Evolutionary conservation across 2,888 invertebrate genomes (phyloP).

Genomic region (Tinea semifulvella): DNA sequence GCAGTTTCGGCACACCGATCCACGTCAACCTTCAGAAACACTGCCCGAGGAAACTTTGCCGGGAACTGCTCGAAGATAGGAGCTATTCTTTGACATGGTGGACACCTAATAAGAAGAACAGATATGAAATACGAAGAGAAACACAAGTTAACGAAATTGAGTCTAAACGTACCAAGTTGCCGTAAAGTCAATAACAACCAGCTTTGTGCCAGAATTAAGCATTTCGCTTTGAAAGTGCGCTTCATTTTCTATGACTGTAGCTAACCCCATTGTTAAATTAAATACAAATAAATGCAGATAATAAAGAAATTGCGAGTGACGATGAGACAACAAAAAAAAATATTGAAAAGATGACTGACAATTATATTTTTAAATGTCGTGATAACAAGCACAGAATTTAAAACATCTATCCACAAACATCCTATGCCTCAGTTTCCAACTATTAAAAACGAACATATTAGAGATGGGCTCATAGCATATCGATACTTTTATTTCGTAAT

Average conservation of each 20-base stretch:
- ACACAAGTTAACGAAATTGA: conserved; percentile 10
- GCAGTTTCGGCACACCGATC: conserved; percentile 93
- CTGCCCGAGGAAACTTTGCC: conserved; percentile 84
- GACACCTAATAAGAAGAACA: conserved; percentile 75
- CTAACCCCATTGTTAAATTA: conserved; percentile 58
- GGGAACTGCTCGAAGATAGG: conserved; percentile 92
- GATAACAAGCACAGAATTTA: no score
- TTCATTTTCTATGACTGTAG: conserved; percentile 76
- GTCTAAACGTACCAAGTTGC: conserved; percentile 80
- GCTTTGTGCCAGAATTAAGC: conserved; percentile 82
- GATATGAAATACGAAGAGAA: conserved; percentile 17
- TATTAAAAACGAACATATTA: no score
- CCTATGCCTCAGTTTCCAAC: no score
- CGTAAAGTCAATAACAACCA: conserved; percentile 95
- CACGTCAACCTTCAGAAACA: conserved; percentile 95
- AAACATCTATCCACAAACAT: no score
- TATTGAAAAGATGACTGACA: conserved; percentile 15
- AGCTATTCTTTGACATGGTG: conserved; percentile 94
- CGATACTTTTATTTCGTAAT: no score
- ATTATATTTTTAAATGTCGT: conserved; percentile 1
- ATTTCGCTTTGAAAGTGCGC: conserved; percentile 87
- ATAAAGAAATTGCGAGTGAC: conserved; percentile 12
- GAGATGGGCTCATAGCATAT: no score
- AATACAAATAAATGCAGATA: not conserved
- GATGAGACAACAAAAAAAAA: conserved; percentile 29